Evolutionary conservation across 2,113 vertebrate genomes (phyloP).

Genomic region (Nannobrachium achirus): DNA sequence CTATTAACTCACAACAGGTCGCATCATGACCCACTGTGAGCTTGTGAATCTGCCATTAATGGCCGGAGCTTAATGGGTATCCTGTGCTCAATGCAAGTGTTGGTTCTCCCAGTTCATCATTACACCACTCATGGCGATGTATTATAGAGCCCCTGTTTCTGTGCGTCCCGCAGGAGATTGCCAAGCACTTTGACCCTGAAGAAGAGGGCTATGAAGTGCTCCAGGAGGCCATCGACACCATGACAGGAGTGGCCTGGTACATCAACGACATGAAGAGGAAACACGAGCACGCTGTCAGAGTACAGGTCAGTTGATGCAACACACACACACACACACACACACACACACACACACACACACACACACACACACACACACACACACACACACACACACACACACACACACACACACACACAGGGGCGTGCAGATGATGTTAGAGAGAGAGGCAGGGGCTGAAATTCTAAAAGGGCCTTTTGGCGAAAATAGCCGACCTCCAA

Average conservation of each 20-base stretch:
- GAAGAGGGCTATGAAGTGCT: constrained; percentile 90
- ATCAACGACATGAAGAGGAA: constrained; percentile 99
- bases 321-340: background rate
- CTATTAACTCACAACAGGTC: no score
- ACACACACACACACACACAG: no score
- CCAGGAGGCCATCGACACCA: constrained; percentile 94
- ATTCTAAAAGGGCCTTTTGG: no score
- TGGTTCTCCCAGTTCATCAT: no score
- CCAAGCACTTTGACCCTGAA: constrained; percentile 88
- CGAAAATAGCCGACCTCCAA: no score
- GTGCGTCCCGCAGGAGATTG: constrained; percentile 87
- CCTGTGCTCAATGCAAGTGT: no score
- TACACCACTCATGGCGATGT: no score
- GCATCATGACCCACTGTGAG: no score
- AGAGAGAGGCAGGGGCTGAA: no score
- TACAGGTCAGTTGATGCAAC: constrained; percentile 84
- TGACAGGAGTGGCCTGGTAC: constrained; percentile 98
- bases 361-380: background rate
- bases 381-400: background rate
- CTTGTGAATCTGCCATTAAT: no score
- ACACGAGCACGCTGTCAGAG: constrained; percentile 92
- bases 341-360: background rate
- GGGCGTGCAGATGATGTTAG: no score
- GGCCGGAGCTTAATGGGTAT: no score
- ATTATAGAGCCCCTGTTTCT: background rate